A percentile compares a stretch with the other conserved stretches of the same genome.
Conservation (phyloP, 2,888 invertebrate genomes). For the Mesochorus sp. region DNA sequence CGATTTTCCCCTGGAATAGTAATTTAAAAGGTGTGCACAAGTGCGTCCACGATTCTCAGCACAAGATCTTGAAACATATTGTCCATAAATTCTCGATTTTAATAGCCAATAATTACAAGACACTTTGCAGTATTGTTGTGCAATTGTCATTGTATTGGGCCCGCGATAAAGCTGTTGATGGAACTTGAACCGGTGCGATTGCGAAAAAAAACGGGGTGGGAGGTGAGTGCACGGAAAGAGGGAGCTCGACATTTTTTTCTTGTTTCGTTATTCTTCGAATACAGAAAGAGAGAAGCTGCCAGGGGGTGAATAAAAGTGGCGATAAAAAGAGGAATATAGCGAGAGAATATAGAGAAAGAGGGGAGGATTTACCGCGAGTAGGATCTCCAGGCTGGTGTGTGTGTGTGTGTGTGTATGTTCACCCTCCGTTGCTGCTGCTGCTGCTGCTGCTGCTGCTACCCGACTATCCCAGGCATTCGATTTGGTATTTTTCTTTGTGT, state of each 20-base stretch:
- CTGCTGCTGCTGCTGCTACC: conserved; percentile 61
- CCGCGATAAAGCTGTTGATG: conserved; percentile 19
- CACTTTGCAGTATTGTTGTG: no score
- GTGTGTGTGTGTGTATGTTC: conserved; percentile 60
- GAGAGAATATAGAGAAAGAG: conserved; percentile 45
- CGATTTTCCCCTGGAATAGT: no score
- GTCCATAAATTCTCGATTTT: no score
- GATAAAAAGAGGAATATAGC: conserved; percentile 47
- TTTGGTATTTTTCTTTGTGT: conserved; percentile 83
- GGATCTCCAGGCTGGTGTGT: conserved; percentile 49
- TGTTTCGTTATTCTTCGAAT: conserved; percentile 28
- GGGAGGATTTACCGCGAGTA: conserved; percentile 50
- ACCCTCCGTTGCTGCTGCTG: conserved; percentile 59
- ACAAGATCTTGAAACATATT: no score
- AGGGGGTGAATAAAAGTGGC: conserved; percentile 59
- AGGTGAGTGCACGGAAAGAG: background rate
- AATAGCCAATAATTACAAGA: no score
- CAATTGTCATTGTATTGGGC: conserved; percentile 5
- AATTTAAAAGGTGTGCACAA: no score
- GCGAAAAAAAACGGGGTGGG: conserved; percentile 2
- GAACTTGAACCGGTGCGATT: conserved; percentile 2
- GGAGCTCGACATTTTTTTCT: conserved; percentile 15
- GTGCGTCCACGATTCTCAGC: no score
- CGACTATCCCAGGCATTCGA: conserved; percentile 81
- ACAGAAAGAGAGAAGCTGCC: conserved; percentile 4